phyloP scores from a whole-genome alignment of 2,113 vertebrate species.

The Herpetotheres cachinnans region DNA sequence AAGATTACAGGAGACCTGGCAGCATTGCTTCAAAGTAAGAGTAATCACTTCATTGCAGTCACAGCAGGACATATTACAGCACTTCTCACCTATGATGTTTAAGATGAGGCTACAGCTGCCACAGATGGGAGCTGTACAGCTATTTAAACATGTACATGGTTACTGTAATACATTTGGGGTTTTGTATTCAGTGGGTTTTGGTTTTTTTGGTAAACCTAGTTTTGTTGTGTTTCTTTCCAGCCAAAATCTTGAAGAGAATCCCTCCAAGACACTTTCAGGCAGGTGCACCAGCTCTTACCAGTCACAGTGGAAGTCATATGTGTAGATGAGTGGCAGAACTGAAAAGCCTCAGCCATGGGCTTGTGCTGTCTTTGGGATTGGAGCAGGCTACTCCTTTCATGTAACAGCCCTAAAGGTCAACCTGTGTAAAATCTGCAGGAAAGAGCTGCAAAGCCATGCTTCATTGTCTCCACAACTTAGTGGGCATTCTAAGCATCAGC shows the following conservation, averaged over 20 bases:
- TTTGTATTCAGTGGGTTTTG: background rate
- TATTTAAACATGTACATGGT: rapidly evolving
- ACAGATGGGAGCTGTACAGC: background rate
- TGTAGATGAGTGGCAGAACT: background rate
- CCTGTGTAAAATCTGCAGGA: background rate
- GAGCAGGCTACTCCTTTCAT: background rate
- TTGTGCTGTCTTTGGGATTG: background rate
- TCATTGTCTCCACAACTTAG: background rate
- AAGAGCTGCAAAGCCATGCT: background rate
- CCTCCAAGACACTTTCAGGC: too few species aligned
- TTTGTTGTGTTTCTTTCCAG: background rate
- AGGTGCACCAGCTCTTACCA: background rate
- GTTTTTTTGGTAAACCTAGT: too few species aligned
- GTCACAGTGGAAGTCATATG: rapidly evolving
- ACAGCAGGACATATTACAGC: rapidly evolving
- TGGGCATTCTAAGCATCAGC: background rate
- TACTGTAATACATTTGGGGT: rapidly evolving
- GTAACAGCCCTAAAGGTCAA: background rate
- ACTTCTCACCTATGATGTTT: rapidly evolving
- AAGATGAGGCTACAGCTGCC: background rate
- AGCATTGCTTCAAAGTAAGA: background rate
- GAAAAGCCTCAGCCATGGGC: too few species aligned
- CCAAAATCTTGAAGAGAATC: background rate
- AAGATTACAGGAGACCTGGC: background rate
- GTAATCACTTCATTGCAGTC: rapidly evolving